A percentile compares a stretch with the other conserved stretches of the same genome.
phyloP scores from a whole-genome alignment of 2,113 vertebrate genomes.

The Saguinus midas region DNA sequence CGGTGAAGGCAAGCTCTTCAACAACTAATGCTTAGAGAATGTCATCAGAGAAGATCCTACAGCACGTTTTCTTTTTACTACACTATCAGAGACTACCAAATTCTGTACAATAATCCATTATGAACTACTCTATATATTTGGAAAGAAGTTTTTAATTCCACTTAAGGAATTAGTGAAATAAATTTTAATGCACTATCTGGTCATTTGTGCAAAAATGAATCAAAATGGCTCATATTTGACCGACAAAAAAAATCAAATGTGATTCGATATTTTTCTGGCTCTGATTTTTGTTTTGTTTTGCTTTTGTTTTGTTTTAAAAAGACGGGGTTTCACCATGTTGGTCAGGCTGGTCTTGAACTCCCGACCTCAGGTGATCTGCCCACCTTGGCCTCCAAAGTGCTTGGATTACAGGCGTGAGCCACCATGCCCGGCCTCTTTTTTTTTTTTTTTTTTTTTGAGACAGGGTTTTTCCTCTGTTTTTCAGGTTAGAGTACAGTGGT shows the following conservation, averaged over 20 bases:
- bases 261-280: too few relatives aligned
- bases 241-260: not conserved
- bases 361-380: too few relatives aligned
- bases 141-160: not conserved
- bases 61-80: not conserved
- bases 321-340: too few relatives aligned
- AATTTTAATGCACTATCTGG: not conserved
- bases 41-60: not conserved
- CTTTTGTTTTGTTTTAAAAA: too few relatives aligned
- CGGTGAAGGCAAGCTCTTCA: not conserved
- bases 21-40: not conserved
- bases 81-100: not conserved
- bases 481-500: too few relatives aligned
- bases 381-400: too few relatives aligned
- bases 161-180: not conserved
- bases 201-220: not conserved
- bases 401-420: too few relatives aligned
- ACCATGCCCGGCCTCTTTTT: too few relatives aligned
- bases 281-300: too few relatives aligned
- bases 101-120: not conserved
- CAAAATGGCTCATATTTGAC: not conserved
- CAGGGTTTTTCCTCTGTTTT: too few relatives aligned
- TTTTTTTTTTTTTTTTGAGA: too few relatives aligned
- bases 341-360: too few relatives aligned
- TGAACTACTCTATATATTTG: not conserved